A percentile compares a stretch with the other conserved stretches of the same genome.
These are phyloP conservation scores for Laticauda colubrina DNA, from an alignment of 2,113 vertebrate genomes.

Conservation along the genomic window DNA sequence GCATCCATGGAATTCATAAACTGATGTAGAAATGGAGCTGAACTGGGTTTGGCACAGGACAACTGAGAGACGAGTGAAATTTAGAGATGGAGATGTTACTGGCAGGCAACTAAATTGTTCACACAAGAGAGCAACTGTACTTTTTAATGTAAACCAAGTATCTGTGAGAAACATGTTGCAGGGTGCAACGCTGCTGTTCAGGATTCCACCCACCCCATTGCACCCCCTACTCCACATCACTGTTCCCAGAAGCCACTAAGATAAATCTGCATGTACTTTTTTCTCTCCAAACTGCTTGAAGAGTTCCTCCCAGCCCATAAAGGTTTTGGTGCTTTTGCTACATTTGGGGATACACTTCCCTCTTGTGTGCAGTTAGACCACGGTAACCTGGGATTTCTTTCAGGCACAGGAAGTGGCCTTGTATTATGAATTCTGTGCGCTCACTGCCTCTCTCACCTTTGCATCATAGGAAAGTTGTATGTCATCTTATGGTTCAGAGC, in stretches of 20 bases:
- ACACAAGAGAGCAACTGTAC: neutral
- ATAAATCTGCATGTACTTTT: neutral
- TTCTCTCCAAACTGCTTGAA: neutral
- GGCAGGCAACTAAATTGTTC: neutral
- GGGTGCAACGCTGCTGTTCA: neutral
- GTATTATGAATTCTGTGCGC: neutral
- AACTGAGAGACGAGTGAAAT: neutral
- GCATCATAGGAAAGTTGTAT: neutral
- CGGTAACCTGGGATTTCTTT: neutral
- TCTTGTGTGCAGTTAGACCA: neutral
- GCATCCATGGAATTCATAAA: neutral
- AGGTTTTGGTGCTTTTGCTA: neutral
- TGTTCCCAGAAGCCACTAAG: neutral
- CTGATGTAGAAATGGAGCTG: neutral
- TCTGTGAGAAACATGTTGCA: neutral
- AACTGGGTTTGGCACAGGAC: neutral
- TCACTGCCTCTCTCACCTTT: neutral
- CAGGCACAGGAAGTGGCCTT: neutral
- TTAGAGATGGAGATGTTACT: neutral
- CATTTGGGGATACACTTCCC: neutral
- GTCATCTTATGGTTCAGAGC: neutral
- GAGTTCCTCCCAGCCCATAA: neutral
- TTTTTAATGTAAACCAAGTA: neutral
- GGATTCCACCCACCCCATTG: neutral
- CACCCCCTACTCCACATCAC: neutral